Evolutionary conservation across 64 coral and sea anemone genomes (phyloP).

Genomic region (Trachythela sp.): DNA sequence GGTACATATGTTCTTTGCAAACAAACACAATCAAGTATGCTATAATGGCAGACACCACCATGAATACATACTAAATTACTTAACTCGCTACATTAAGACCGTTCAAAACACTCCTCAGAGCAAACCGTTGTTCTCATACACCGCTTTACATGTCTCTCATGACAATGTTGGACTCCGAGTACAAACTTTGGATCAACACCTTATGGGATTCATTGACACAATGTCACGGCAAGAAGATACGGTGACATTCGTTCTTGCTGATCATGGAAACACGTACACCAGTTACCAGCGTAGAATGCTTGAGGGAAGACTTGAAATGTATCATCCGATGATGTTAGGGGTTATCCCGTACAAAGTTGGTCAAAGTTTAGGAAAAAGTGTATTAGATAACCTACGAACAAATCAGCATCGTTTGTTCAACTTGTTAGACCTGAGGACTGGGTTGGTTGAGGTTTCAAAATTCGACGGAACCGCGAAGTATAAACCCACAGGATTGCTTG

Average conservation of each 20-base stretch:
- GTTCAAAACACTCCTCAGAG: not conserved
- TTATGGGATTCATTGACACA: not conserved
- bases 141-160: not conserved
- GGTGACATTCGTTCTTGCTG: constrained; percentile 28
- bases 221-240: not conserved
- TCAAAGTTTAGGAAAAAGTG: not conserved
- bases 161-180: constrained; percentile 21
- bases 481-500: not conserved
- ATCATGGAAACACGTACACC: constrained; percentile 47
- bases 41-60: constrained; percentile 29
- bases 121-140: constrained; percentile 35
- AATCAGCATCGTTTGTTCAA: not conserved
- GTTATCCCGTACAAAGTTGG: not conserved
- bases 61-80: constrained; percentile 29
- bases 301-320: not conserved
- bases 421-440: not conserved
- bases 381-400: not conserved
- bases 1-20: not conserved
- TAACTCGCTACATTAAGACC: not conserved
- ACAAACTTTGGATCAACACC: constrained; percentile 11
- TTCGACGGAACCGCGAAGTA: not conserved
- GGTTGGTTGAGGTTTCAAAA: not conserved
- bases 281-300: not conserved
- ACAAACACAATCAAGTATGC: not conserved
- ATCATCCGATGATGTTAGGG: not conserved